A percentile compares a stretch with the other conserved stretches of the same genome.
These are phyloP conservation scores for Drosophila grimshawi DNA, from an alignment of 1,140 invertebrate genomes.

Conservation along the genomic window DNA sequence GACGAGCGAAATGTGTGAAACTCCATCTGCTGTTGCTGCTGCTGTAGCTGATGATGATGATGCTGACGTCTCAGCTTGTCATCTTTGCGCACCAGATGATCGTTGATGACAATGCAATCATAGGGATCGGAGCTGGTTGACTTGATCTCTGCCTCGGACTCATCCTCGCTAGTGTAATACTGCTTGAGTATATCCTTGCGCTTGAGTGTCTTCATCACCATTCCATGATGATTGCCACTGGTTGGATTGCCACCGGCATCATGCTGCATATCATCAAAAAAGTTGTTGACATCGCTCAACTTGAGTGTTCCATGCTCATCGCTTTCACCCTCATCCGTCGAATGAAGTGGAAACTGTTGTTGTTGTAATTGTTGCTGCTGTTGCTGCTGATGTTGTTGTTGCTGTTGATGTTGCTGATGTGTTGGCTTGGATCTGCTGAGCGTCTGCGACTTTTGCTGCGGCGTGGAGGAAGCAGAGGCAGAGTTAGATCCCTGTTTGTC, in stretches of 20 bases:
- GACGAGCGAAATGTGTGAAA: conserved; percentile 85
- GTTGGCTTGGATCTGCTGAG: conserved; percentile 54
- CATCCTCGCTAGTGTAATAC: conserved; percentile 86
- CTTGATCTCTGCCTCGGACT: conserved; percentile 84
- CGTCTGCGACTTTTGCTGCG: conserved; percentile 60
- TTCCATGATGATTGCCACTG: conserved; percentile 85
- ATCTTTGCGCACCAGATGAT: conserved; percentile 87
- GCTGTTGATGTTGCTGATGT: conserved; percentile 55
- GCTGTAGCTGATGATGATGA: conserved; percentile 63
- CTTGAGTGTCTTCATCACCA: conserved; percentile 89
- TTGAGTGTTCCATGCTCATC: conserved; percentile 81
- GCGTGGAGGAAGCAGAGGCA: conserved; percentile 38
- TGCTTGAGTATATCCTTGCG: conserved; percentile 89
- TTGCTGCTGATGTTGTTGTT: conserved; percentile 15
- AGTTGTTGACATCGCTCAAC: conserved; percentile 81
- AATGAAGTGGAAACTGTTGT: conserved; percentile 60
- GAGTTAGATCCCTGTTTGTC: conserved; percentile 56
- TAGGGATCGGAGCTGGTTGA: conserved; percentile 89
- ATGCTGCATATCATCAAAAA: conserved; percentile 84
- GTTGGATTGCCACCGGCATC: conserved; percentile 76
- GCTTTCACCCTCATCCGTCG: conserved; percentile 79
- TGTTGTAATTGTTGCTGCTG: conserved; percentile 54
- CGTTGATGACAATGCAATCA: conserved; percentile 90
- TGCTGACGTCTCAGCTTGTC: conserved; percentile 82
- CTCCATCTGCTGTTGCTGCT: conserved; percentile 84